Base-by-base conservation (phyloP, 2,888 invertebrate genomes). In the Oxyteleia sp. region DNA sequence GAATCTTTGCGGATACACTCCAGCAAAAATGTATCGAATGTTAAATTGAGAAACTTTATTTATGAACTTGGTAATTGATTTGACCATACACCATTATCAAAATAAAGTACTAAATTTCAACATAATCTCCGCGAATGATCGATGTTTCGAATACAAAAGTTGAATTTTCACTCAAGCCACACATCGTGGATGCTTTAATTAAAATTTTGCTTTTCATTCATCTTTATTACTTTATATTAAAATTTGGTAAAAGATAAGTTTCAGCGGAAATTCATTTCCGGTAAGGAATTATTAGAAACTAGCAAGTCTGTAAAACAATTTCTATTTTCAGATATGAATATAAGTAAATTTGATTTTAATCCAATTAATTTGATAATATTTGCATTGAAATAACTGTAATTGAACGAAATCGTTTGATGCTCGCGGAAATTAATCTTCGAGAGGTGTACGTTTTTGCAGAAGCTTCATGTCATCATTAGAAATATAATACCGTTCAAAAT, bases 21-120 rank as follows among this genome's bases (percentile, higher is more conserved):
- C 11, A 7, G 20, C 29, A 15, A 57, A 55, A 43, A 47, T 45
- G 45, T 45, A 47, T 47, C 57, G 35, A 57, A 69, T 69, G 45
- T 32, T 16, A 57, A 57, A 43, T 35, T 32, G 55, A 57, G 43
- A 57, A 69, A 57, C 47, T 45, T 57, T 57, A 69, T 57, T 69
- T 69, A 69, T 57, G 57, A 57, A 45, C 57, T 47, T 26, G n/a
- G 57, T 23, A 20, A 57, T 57, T 55, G 69, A 13, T 35, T 35
- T 57, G 35, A 69, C 18, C 45, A 26, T 18, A 10, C 11, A 23
- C 26, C 26, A 47, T 71, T 47, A 47, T 47, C 26, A 59, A 59
- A 59, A 47, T 32, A 23, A 59, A 41, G n/a, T 29, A 15, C 2
- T 43, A 13, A 26, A 55, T 13, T 18, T 15, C 8, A 4, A 13